Conservation (phyloP, 2,797 vertebrate species). For the Tragopan temminckii region DNA sequence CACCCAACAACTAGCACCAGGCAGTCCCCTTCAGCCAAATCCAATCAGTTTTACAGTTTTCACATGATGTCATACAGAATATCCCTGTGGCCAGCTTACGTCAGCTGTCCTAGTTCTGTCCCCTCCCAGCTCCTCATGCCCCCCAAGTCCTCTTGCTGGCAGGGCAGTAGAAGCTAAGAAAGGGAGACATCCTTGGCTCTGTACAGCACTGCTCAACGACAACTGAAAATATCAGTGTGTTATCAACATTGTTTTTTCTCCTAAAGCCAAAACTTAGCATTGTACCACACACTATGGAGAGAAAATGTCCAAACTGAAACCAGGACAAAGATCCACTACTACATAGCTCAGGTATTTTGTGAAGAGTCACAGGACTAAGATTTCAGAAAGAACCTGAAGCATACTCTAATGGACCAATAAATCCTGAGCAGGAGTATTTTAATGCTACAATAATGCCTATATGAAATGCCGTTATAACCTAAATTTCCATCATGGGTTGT, state of each 20-base stretch:
- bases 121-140: not conserved
- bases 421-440: not conserved
- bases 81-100: not conserved
- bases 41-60: not conserved
- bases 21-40: not conserved
- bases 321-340: not conserved
- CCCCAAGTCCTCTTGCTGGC: not conserved
- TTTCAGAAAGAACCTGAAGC: conserved; percentile 7
- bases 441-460: not conserved
- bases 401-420: not conserved
- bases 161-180: not conserved
- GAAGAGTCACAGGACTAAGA: not conserved
- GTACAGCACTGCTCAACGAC: not conserved
- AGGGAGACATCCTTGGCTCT: not conserved
- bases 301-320: not conserved
- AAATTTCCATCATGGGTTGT: not conserved
- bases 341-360: not conserved
- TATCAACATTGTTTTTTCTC: not conserved
- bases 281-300: not conserved
- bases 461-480: conserved; percentile 5
- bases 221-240: not conserved
- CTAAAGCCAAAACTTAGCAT: not conserved
- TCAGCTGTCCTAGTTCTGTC: not conserved
- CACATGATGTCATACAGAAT: not conserved
- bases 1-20: not conserved